These are phyloP conservation scores for Drosophila tropicalis DNA, from an alignment of 1,140 invertebrate genomes.

Conservation along the genomic window DNA sequence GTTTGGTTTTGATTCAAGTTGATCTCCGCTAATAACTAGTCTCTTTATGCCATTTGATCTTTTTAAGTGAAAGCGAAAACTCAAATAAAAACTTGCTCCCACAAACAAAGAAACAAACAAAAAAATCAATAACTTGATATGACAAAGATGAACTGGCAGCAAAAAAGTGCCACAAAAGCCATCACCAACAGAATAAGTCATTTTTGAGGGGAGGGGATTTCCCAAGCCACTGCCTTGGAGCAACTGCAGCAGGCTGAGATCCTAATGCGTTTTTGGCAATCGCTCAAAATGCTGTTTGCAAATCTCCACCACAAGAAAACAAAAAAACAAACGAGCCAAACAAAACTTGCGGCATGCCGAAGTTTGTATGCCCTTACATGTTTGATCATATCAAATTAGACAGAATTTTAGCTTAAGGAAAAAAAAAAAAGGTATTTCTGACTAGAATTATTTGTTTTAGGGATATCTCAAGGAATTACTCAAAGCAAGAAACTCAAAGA, in stretches of 20 bases:
- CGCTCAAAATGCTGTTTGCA: slow-evolving; percentile 67
- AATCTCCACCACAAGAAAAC: slow-evolving; percentile 49
- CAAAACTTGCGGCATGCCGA: no score
- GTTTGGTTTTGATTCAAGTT: no score
- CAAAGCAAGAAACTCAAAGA: no score
- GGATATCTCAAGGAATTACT: background rate
- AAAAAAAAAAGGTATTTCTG: no score
- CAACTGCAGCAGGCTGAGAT: background rate
- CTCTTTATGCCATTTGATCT: background rate
- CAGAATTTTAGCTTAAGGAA: no score
- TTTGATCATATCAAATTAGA: no score
- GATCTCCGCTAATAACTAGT: background rate
- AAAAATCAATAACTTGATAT: slow-evolving; percentile 8
- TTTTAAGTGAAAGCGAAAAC: slow-evolving; percentile 4
- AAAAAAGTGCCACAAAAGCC: slow-evolving; percentile 1
- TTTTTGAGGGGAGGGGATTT: slow-evolving; percentile 1
- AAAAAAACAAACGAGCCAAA: slow-evolving; percentile 30
- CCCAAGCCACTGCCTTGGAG: background rate
- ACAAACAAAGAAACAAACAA: background rate
- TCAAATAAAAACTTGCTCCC: background rate
- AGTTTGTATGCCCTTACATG: no score
- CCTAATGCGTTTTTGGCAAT: slow-evolving; percentile 48
- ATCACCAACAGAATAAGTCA: slow-evolving; percentile 28
- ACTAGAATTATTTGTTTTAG: no score
- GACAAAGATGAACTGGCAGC: slow-evolving; percentile 4